These are phyloP conservation scores for Hirudinaria manillensis DNA, from an alignment of 2,888 invertebrate species.

Conservation along the genomic window DNA sequence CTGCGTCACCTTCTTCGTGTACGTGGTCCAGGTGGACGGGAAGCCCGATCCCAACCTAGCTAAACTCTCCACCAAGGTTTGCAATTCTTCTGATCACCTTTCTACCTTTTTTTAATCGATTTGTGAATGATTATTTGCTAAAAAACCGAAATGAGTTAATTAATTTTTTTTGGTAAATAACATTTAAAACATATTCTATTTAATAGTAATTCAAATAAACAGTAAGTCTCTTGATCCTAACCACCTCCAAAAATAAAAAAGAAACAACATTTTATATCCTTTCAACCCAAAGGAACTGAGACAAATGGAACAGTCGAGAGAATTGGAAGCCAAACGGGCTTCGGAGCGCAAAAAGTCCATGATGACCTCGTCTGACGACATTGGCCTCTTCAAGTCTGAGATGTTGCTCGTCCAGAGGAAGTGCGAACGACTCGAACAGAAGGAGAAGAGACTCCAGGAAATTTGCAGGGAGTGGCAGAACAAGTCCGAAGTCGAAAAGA, in stretches of 20 bases:
- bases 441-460: slow-evolving; percentile 52
- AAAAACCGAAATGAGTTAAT: too few species aligned
- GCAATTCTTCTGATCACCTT: neutral
- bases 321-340: slow-evolving; percentile 39
- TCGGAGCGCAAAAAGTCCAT: slow-evolving; percentile 35
- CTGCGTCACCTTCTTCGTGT: slow-evolving; percentile 51
- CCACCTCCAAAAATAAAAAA: too few species aligned
- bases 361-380: slow-evolving; percentile 39
- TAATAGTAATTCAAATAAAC: too few species aligned
- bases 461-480: slow-evolving; percentile 49
- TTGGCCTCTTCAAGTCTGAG: slow-evolving; percentile 51
- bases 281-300: slow-evolving; percentile 51
- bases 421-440: slow-evolving; percentile 51
- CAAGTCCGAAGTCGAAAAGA: slow-evolving; percentile 45
- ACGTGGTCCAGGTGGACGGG: slow-evolving; percentile 52
- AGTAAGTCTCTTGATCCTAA: too few species aligned
- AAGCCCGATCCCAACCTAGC: slow-evolving; percentile 46
- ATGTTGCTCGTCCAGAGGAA: slow-evolving; percentile 50
- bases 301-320: slow-evolving; percentile 48
- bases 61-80: slow-evolving; percentile 52
- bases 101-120: neutral
- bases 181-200: too few species aligned
- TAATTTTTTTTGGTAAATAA: neutral
- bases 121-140: too few species aligned
- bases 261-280: too few species aligned